Evolutionary conservation across 2,797 vertebrate genomes (phyloP), one percentile per base, ranked within the genome.

Genomic region (Hydrophis major): DNA sequence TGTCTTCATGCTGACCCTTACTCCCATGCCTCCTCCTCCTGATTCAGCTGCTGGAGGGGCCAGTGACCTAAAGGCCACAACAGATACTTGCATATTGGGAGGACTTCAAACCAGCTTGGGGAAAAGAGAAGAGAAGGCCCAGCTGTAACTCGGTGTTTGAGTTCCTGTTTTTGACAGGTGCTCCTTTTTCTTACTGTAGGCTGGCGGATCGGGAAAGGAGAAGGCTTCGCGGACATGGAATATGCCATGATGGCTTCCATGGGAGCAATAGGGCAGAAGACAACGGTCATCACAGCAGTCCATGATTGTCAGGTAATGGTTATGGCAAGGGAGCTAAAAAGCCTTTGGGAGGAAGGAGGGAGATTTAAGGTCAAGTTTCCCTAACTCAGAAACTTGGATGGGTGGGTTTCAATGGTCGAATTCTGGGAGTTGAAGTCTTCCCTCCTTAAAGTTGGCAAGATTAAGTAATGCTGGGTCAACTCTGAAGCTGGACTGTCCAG

Each of bases 241-340:
- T 99, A 99, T 10, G 99, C 98, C 92, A 99, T 99, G 99, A 99
- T 99, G 99, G 98, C 97, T 59, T 97, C 98, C 0, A 99, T 99
- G 98, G 99, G 98, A 50, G 98, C 98, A 0, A 98, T 99, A 92
- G 96, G 95, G 63, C 97, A 98, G 56, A 97, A 97, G 53, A 99
- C 98, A 1, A 98, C 98, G 28, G 98, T 99, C 22, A 96, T 99
- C 50, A 99, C 99, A n/a, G 93, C 99, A 0, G 99, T 99, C 89
- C 99, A 99, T 1, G 99, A 99, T 97, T 99, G 99, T 94, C 99
- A 99, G 98, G 99, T 99, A 83, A 87, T 10, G 27, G 13, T 27
- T 27, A 32, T 0, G 0, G 20, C 69, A 37, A 42, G 32, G 6
- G 32, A 78, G 69, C 69, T 78, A 78, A 78, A 42, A 22, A 4